Base-by-base conservation (phyloP, 2,888 invertebrate genomes). In the Acleris holmiana region DNA sequence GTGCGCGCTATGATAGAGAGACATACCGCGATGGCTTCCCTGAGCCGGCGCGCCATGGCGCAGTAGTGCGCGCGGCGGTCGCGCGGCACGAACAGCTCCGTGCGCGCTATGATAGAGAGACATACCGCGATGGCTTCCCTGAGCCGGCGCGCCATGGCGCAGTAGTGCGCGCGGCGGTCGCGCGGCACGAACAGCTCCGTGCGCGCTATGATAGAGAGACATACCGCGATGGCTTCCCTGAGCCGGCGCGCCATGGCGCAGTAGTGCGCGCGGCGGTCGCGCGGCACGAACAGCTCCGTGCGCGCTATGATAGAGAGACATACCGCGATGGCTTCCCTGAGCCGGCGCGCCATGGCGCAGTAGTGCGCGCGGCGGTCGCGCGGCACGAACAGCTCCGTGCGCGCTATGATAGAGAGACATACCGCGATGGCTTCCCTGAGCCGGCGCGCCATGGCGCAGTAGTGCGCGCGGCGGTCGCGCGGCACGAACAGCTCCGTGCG, bases 401-500 rank as follows among this genome's bases (percentile, higher is more conserved):
- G 75, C 40, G 80, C 73, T 19, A 94, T 78, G 7, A 92, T n/a
- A n/a, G n/a, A n/a, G n/a, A n/a, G n/a, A n/a, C 29, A 23, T 47
- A 61, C 55, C 40, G 55, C 44, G 4, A 61, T 61, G 2, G 46
- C 25, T 21, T 86, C 77, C 58, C 80, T 80, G 4, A 94, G 76
- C 18, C 73, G 47, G 15, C 82, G 71, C 2, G 86, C 86, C 56
- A 78, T 74, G 2, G 69, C 66, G 3, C 71, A 61, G 71, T 93
- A 93, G 60, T 84, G 66, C 0, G 64, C 61, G 17, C 75, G 73
- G 53, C 82, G 74, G 1, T 72, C 67, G 8, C 73, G 72, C 41
- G 88, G 80, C 17, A 94, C 84, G 72, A 93, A 90, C 15, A 88
- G 83, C 7, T 86, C 82, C 5, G 84, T 85, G 50, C 80, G 75